Evolutionary conservation across 2,797 vertebrate species (phyloP), one percentile per base, ranked within the genome.

Genomic region (Valencia hispanica): DNA sequence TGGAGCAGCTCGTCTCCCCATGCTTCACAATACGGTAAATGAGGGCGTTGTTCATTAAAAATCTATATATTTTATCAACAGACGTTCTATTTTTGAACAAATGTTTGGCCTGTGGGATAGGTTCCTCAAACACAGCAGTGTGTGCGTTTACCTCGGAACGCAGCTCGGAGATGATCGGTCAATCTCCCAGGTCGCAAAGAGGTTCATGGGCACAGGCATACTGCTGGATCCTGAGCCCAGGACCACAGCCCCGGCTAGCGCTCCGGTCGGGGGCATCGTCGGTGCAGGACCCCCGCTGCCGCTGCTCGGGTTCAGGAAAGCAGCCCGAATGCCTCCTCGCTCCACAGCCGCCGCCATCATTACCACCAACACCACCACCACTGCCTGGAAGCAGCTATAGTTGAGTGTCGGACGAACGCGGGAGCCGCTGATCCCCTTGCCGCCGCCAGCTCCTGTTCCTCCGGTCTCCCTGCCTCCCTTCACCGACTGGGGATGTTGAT

Each of bases 321-420:
- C 94, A 93, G 94, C 94, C 92, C 95, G 94, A 78, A 94, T 93
- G 85, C 93, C 94, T 92, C 94, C 95, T 95, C 95, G 92, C 78
- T 95, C 95, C 77, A 95, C 94, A 88, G 95, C 95, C 90, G 95
- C 94, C 94, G 95, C 94, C 95, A 95, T 94, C 94, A 95, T 95
- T 94, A 92, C 94, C 94, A 68, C 65, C 65, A 39, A 8, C 61
- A 36, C 9, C 63, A 68, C 63, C 63, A 89, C 92, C 83, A 89
- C 92, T 77, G 86, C 87, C 83, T 79, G 82, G 84, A 87, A 92
- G 94, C 93, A 93, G 93, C 90, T 92, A 86, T 87, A 81, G 90
- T 88, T 86, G 75, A 90, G 88, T 87, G 89, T 94, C 85, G 87
- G 91, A 89, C 82, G 71, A 88, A 90, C 75, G 90, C 87, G 84